Evolutionary conservation across 2,797 vertebrate species (phyloP), one percentile per base, ranked within the genome.

Genomic region (Microctenopoma lineatum): DNA sequence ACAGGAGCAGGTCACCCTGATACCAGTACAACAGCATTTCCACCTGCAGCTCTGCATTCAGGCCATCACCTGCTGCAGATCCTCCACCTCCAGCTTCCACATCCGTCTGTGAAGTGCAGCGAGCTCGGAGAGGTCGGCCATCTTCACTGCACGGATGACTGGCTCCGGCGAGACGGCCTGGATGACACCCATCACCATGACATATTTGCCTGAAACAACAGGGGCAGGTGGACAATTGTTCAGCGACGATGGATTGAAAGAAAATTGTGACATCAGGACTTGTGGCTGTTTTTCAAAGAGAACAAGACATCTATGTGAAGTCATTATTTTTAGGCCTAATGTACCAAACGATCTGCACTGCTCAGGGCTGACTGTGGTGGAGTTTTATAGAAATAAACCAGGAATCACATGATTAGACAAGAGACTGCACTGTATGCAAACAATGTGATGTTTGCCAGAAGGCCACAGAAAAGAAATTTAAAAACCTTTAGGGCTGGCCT

Each of bases 121-220:
- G 13, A 93, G 94, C 51, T 88, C 92, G 0, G 96, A 96, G 18
- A 97, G 95, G 76, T 96, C 94, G 1, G 94, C 95, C 87, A 98
- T 93, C 88, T 98, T 98, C 84, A 98, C 94, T 0, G 95, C 96
- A 16, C 92, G 95, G 45, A 97, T 84, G 61, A 94, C 83, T 0
- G 95, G 96, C 81, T 97, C 95, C 0, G 96, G 96, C 58, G 84
- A 90, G 56, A 90, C 84, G 0, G 90, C 85, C 77, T 94, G 90
- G 54, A 97, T 79, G 66, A 94, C 62, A 0, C 96, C 96, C 96
- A 98, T 96, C 73, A 96, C 95, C 96, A 97, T 97, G 64, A 97
- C 95, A 10, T 97, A 97, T 84, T 95, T 97, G 32, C 96, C 96
- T 97, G 77, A 12, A 63, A 67, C 64, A 74, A 41, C 61, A 59